A percentile compares a stretch with the other conserved stretches of the same genome.
Conservation (phyloP, 2,888 invertebrate species). For the Zootermopsis nevadensis region DNA sequence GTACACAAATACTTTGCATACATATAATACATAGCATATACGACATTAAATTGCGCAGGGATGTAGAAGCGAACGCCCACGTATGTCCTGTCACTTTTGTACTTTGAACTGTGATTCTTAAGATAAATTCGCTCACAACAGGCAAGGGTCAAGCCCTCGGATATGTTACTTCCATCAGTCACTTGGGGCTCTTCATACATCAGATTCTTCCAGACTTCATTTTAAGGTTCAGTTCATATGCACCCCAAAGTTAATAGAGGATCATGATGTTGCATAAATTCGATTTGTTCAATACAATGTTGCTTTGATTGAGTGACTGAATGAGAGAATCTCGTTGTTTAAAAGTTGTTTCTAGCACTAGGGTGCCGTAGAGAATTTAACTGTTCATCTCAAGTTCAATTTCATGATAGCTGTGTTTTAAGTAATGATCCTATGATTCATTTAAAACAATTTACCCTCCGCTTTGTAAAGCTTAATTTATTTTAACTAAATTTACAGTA, state of each 20-base stretch:
- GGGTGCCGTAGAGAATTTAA: neutral
- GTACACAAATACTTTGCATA: neutral
- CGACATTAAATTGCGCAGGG: slow-evolving; percentile 8
- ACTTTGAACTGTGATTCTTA: neutral
- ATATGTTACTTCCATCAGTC: neutral
- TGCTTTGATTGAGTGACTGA: neutral
- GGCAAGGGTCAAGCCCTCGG: slow-evolving; percentile 1
- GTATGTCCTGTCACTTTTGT: slow-evolving; percentile 10
- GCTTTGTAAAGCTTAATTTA: no score
- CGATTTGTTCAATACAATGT: slow-evolving; percentile 4
- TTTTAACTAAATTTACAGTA: no score
- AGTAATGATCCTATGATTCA: neutral
- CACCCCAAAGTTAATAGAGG: neutral
- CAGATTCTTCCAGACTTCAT: neutral
- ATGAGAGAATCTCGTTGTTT: neutral
- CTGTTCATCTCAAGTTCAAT: neutral
- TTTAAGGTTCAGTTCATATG: slow-evolving; percentile 2
- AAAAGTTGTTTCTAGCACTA: neutral
- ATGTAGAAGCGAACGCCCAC: slow-evolving; percentile 1
- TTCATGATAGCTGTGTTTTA: neutral
- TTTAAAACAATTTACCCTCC: no score
- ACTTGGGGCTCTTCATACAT: neutral
- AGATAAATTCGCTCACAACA: slow-evolving; percentile 22
- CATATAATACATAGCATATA: neutral
- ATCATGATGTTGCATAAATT: neutral